Evolutionary conservation across 2,888 invertebrate species (phyloP), one percentile per base, ranked within the genome.

Genomic region (Pecten maximus): DNA sequence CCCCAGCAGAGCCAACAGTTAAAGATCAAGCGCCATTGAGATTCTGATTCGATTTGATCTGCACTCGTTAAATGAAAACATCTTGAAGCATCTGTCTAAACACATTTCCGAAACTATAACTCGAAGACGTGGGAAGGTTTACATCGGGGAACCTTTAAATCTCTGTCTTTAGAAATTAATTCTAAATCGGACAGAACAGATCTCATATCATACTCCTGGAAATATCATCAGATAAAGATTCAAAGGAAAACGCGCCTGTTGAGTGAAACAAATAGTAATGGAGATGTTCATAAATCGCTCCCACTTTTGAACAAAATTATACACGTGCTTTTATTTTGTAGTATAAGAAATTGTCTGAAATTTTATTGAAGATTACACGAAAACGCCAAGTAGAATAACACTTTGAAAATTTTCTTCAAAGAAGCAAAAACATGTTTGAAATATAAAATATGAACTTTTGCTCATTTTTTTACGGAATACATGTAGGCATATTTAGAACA

Each of bases 41-140:
- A 74, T 35, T 74, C 74, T 12, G 74, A 74, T 74, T 74, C 74
- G 35, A 74, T 74, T 74, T 74, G 74, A 74, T 74, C 74, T 74
- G 74, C 74, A 74, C 74, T 74, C 74, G 74, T 74, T 74, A 74
- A 74, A 74, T 74, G 74, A 74, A 74, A 74, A 74, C 74, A 74
- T 74, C 74, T 74, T 74, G 74, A 74, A 74, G 74, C 74, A 74
- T 74, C 74, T 74, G 74, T 74, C 74, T 74, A 74, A 74, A 74
- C 74, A 74, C 35, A 74, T 74, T 35, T 74, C 35, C 35, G 74
- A 74, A 74, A 74, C 74, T 74, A 74, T 74, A 35, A 74, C 74
- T 74, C n/a, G 28, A 74, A 74, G 74, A 74, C 12, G 10, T 35
- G 35, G 74, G 74, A 74, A 74, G 74, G 74, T 74, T 74, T 74